Conservation (phyloP, 2,113 vertebrate genomes). For the Macrotus californicus region DNA sequence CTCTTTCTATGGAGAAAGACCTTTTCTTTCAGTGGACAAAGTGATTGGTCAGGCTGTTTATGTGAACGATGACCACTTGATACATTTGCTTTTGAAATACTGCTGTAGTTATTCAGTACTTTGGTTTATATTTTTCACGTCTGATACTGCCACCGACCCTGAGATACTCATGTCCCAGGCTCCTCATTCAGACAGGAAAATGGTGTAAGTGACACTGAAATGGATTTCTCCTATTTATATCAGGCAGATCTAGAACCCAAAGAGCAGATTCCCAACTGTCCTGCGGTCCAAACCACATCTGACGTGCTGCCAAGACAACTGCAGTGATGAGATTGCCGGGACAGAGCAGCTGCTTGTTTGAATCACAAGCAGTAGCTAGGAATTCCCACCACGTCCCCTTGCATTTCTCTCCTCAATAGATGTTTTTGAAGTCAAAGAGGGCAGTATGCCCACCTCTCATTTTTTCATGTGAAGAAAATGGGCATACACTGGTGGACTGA, state of each 20-base stretch:
- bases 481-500: background rate
- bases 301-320: background rate
- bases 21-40: background rate
- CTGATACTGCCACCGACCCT: too few species aligned
- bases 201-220: background rate
- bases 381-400: background rate
- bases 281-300: rapidly evolving
- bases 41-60: background rate
- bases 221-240: background rate
- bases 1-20: background rate
- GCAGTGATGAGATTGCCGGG: background rate
- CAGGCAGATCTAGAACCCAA: background rate
- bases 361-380: background rate
- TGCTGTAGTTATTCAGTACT: background rate
- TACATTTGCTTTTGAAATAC: background rate
- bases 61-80: background rate
- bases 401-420: background rate
- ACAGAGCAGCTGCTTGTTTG: background rate
- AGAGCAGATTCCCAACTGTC: background rate
- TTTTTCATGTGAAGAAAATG: background rate
- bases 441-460: background rate
- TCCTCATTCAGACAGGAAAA: background rate
- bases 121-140: background rate
- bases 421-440: background rate
- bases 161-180: background rate